phyloP scores from a whole-genome alignment of 2,113 vertebrate species.

The Lampris megalopsis region DNA sequence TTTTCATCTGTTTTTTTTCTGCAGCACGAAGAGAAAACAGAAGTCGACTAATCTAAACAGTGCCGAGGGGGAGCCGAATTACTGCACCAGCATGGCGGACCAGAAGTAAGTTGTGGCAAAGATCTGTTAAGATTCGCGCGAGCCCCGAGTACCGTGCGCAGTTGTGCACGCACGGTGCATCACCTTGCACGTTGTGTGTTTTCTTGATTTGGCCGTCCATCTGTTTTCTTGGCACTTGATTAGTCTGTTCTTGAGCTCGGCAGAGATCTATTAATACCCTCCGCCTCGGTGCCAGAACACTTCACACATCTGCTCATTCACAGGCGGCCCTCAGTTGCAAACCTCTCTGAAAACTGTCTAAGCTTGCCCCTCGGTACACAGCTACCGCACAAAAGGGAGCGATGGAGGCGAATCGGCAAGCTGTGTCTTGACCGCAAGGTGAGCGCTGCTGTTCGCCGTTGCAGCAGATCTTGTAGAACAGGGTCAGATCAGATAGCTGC shows the following conservation, averaged over 20 bases:
- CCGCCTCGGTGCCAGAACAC: slow-evolving; percentile 41
- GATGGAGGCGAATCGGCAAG: slow-evolving; percentile 21
- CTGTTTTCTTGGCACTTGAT: slow-evolving; percentile 33
- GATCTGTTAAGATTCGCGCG: background rate
- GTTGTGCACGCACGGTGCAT: background rate
- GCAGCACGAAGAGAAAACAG: slow-evolving; percentile 76
- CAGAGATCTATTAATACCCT: slow-evolving; percentile 59
- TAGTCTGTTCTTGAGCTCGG: slow-evolving; percentile 44
- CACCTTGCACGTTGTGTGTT: background rate
- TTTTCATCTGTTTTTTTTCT: slow-evolving; percentile 53
- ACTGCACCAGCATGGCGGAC: slow-evolving; percentile 68
- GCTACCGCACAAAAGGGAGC: slow-evolving; percentile 5
- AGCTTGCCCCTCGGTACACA: slow-evolving; percentile 9
- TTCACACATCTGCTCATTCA: slow-evolving; percentile 47
- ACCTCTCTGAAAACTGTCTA: slow-evolving; percentile 13
- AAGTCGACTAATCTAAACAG: slow-evolving; percentile 57
- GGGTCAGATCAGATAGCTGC: background rate
- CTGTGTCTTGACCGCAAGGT: slow-evolving; percentile 33
- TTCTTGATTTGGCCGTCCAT: slow-evolving; percentile 21
- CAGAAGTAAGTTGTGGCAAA: slow-evolving; percentile 75
- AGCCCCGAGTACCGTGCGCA: background rate
- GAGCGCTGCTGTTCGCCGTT: background rate
- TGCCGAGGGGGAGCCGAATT: slow-evolving; percentile 58
- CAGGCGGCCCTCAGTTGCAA: slow-evolving; percentile 28
- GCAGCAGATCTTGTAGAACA: slow-evolving; percentile 7